Evolutionary conservation across 1,140 invertebrate species (phyloP), one percentile per base, ranked within the genome.

Genomic region (Zaprionus taronus): DNA sequence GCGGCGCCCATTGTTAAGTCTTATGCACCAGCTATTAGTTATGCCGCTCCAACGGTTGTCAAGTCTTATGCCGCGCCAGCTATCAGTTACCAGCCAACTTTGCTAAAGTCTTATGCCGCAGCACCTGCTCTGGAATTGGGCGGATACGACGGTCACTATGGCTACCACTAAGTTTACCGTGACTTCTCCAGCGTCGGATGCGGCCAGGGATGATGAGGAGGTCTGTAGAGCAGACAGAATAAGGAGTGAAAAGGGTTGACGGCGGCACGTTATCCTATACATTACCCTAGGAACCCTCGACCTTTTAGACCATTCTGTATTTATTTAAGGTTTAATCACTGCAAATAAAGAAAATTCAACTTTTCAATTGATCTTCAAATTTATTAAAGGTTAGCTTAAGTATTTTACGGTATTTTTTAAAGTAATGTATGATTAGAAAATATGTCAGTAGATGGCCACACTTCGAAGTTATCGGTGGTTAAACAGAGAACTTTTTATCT

Each of bases 261-360:
- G 65, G 72, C 65, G 60, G 84, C 84, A 89, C 84, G 81, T 89
- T 77, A 57, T 68, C 41, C 49, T 68, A 71, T 66, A 68, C 63
- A 69, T 67, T 69, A 77, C 61, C 44, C 57, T 71, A 71, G 26
- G 14, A 41, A 49, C 47, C 61, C 67, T 24, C 63, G 66, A 47
- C 20, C 20, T 20, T 49, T 61, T 61, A 62, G 56, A n/a, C 71
- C 57, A 80, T 79, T 84, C 67, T 72, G 79, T 89, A 90, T 87
- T 87, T 84, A 90, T 87, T 87, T 87, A 87, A 87, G 83, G 49
- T 63, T 57, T 58, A 66, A 71, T 74, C 15, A 79, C 68, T 73
- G 79, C 79, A 67, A 89, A 85, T 90, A 87, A 87, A 87, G 74
- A 68, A 89, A 87, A 76, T 77, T 66, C 11, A 2, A 61, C 76